Evolutionary conservation across 1,140 invertebrate species (phyloP).

Genomic region (Vollenhovia emeryi): DNA sequence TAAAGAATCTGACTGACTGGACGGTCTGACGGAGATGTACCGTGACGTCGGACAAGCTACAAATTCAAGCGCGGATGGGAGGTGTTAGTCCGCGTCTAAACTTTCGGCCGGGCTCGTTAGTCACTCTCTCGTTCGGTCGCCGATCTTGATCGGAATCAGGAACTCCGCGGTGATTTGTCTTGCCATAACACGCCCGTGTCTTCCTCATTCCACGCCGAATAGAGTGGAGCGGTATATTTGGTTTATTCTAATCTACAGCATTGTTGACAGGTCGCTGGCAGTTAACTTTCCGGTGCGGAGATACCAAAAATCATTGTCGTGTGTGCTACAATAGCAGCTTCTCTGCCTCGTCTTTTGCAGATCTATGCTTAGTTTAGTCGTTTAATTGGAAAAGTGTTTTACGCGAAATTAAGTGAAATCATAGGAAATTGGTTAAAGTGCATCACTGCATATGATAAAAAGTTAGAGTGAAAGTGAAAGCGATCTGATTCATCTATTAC

Average conservation of each 20-base stretch:
- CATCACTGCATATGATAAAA: neutral
- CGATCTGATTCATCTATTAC: neutral
- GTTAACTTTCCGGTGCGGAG: neutral
- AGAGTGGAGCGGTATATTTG: slow-evolving; percentile 26
- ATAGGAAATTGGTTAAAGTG: neutral
- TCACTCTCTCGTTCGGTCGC: slow-evolving; percentile 44
- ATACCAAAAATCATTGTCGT: neutral
- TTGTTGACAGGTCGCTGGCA: slow-evolving; percentile 28
- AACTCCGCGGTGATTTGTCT: slow-evolving; percentile 53
- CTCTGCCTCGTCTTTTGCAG: neutral
- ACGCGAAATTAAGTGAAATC: neutral
- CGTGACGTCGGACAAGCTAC: slow-evolving; percentile 54
- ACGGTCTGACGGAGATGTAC: slow-evolving; percentile 56
- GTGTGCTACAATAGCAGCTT: neutral
- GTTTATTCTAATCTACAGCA: slow-evolving; percentile 34
- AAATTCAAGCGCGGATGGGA: slow-evolving; percentile 42
- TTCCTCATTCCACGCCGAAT: slow-evolving; percentile 51
- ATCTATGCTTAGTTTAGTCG: neutral
- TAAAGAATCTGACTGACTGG: slow-evolving; percentile 49
- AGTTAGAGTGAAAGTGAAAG: neutral
- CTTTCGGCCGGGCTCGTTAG: slow-evolving; percentile 38
- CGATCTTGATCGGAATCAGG: slow-evolving; percentile 57
- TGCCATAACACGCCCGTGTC: slow-evolving; percentile 24
- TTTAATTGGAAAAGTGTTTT: neutral
- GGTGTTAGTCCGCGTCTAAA: slow-evolving; percentile 42